A percentile compares a stretch with the other conserved stretches of the same genome.
phyloP scores from a whole-genome alignment of 2,797 vertebrate species.

The Pipistrellus kuhlii region DNA sequence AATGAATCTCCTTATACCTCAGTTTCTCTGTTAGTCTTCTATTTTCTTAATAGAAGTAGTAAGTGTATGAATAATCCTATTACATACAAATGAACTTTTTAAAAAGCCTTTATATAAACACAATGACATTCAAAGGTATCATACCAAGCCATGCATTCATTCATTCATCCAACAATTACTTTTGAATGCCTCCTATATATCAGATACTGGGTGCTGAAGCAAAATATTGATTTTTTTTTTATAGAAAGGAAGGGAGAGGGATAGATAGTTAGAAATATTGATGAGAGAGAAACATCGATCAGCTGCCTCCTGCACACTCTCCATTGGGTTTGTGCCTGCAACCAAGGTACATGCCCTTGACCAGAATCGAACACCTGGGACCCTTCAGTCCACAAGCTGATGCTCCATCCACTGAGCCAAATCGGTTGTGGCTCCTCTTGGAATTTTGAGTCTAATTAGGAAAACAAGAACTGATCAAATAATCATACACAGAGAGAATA shows the following conservation, averaged over 20 bases:
- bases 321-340: too few species aligned
- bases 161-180: not conserved
- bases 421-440: too few species aligned
- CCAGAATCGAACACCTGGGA: too few species aligned
- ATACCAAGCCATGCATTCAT: not conserved
- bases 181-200: not conserved
- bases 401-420: too few species aligned
- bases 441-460: not conserved
- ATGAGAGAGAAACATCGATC: too few species aligned
- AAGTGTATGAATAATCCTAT: not conserved
- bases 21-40: not conserved
- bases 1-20: not conserved
- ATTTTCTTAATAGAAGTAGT: conserved; percentile 38
- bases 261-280: too few species aligned
- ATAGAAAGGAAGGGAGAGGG: too few species aligned
- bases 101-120: not conserved
- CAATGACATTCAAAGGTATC: not conserved
- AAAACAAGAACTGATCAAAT: not conserved
- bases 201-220: not conserved
- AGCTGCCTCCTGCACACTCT: too few species aligned
- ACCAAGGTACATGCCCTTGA: too few species aligned
- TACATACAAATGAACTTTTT: not conserved
- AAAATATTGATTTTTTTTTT: not conserved
- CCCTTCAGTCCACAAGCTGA: too few species aligned
- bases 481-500: not conserved